Base-by-base conservation (phyloP, 2,113 vertebrate genomes). In the Alectura lathami region DNA sequence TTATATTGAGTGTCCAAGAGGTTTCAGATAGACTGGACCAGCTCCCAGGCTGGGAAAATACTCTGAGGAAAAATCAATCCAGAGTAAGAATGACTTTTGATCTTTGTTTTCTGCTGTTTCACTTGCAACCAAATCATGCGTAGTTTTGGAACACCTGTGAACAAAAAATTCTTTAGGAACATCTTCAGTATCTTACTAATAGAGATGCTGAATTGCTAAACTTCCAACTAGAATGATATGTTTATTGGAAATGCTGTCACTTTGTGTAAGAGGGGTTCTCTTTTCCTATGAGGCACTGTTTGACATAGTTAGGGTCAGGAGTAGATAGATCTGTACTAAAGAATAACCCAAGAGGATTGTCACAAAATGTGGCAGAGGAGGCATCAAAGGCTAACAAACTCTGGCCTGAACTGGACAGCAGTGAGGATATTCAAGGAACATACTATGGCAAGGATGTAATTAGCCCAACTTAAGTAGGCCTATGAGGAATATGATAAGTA, bases 361-460 rank as follows among this genome's bases (percentile, higher is more conserved):
- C 29, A 66, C 32, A 60, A 26, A 34, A 27, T 56, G 22, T 42
- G 27, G 50, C 36, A 79, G 40, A 62, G 40, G 51, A 85, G 36
- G n/a, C 6, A 36, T 66, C 30, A 56, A 57, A 57, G 51, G 36
- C 13, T 88, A 64, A 67, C 66, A 9, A 66, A 38, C 36, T 88
- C 42, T 70, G 51, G 57, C 29, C 29, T 75, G 36, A 75, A 26
- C 32, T 32, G 29, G 29, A 56, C 26, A 48, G 24, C 11, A 66
- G 27, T 1, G 1, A 24, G 21, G 42, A 8, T 15, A 13, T 54
- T 11, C n/a, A 72, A 43, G 14, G 62, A 86, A 32, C 6, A 11
- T 36, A 6, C 36, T 56, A 32, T 0, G 0, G n/a, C n/a, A 62
- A 94, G 36, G 67, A 62, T 0, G 0, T 6, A 4, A 6, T 56